Conservation (phyloP, 2,888 invertebrate genomes). For the Lottia gigantea region DNA sequence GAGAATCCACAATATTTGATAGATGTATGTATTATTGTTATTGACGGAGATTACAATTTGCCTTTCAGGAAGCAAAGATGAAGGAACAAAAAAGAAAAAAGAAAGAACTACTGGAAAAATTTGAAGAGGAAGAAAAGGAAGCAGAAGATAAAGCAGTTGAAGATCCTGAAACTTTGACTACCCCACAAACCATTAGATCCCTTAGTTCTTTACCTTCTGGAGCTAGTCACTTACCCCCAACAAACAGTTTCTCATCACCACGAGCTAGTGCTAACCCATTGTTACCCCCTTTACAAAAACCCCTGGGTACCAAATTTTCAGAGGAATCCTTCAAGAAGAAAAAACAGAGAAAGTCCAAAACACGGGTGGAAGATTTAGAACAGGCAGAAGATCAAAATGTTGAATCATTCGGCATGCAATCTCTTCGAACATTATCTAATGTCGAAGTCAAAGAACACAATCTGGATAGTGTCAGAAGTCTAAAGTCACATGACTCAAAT, state of each 20-base stretch:
- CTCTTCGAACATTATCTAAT: slow-evolving; percentile 32
- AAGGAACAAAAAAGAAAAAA: slow-evolving; percentile 42
- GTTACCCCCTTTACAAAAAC: slow-evolving; percentile 46
- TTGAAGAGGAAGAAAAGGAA: not conserved
- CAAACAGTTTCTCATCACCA: slow-evolving; percentile 16
- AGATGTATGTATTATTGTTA: no score
- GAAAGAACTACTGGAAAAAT: slow-evolving; percentile 31
- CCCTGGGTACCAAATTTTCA: slow-evolving; percentile 37
- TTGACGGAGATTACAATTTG: not conserved
- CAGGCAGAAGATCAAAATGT: slow-evolving; percentile 21
- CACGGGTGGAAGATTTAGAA: slow-evolving; percentile 22
- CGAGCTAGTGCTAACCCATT: slow-evolving; percentile 27
- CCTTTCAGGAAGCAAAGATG: slow-evolving; percentile 40
- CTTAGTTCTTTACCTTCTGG: slow-evolving; percentile 17
- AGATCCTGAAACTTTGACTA: slow-evolving; percentile 28
- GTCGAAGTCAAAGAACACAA: slow-evolving; percentile 27
- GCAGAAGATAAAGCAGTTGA: slow-evolving; percentile 13
- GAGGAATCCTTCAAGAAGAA: slow-evolving; percentile 20
- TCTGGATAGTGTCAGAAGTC: slow-evolving; percentile 19
- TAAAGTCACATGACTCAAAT: slow-evolving; percentile 15
- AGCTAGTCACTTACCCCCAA: slow-evolving; percentile 4
- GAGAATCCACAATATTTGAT: no score
- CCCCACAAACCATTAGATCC: slow-evolving; percentile 33
- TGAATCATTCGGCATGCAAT: slow-evolving; percentile 22
- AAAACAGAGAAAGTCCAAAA: slow-evolving; percentile 29